phyloP scores from a whole-genome alignment of 2,113 vertebrate genomes.

The Procapra przewalskii region DNA sequence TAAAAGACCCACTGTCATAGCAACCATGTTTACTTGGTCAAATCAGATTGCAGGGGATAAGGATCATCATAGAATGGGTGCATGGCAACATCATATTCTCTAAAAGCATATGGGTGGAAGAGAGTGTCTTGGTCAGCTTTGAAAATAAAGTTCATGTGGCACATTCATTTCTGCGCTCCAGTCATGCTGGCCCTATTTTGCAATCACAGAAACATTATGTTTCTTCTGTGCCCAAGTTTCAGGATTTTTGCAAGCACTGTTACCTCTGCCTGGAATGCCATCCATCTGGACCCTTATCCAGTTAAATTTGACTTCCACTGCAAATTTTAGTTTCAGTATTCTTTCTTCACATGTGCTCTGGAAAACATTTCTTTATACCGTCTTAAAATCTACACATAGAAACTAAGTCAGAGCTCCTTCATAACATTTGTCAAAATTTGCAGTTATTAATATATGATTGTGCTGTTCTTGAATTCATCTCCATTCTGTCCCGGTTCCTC shows the following conservation, averaged over 20 bases:
- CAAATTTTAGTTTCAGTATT: not conserved
- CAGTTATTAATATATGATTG: not conserved
- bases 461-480: not conserved
- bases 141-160: not conserved
- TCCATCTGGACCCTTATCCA: not conserved
- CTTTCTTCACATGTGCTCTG: not conserved
- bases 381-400: not conserved
- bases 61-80: not conserved
- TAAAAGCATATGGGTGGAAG: not conserved
- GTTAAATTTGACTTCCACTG: not conserved
- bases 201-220: not conserved
- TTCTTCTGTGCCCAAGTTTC: not conserved
- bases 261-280: not conserved
- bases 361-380: not conserved
- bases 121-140: fast-evolving
- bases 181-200: not conserved
- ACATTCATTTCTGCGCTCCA: not conserved
- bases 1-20: not conserved
- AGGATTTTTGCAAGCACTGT: not conserved
- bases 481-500: fast-evolving
- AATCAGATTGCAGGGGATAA: not conserved
- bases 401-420: not conserved
- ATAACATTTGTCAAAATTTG: not conserved
- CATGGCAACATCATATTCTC: too few species aligned
- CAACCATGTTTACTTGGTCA: not conserved